Evolutionary conservation across 1,140 invertebrate species (phyloP).

Genomic region (Brachionus asplanchnoidis): DNA sequence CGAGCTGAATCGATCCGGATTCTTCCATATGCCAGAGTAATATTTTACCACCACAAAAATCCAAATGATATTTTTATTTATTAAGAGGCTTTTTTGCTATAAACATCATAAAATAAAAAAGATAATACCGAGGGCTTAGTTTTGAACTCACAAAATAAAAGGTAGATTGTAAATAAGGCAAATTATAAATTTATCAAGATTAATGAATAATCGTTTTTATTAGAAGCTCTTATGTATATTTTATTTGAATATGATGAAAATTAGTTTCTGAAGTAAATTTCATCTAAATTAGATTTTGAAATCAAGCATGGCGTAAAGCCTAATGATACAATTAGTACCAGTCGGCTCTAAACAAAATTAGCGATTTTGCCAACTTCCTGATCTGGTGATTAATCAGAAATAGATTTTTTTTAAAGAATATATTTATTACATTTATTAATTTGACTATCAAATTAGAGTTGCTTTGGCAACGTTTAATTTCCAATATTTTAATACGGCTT

Average conservation of each 20-base stretch:
- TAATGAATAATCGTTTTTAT: not conserved
- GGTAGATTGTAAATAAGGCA: not conserved
- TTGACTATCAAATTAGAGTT: not conserved
- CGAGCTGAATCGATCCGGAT: not conserved
- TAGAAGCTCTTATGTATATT: not conserved
- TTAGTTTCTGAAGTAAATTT: not conserved
- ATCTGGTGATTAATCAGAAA: not conserved
- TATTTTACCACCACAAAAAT: not conserved
- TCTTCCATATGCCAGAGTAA: not conserved
- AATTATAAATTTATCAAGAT: not conserved
- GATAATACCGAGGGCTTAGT: not conserved
- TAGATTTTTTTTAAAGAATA: not conserved
- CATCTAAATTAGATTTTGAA: not conserved
- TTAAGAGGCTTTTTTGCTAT: not conserved
- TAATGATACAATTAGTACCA: not conserved
- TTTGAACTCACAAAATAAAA: not conserved
- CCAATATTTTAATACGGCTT: not conserved
- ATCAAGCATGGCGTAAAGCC: not conserved
- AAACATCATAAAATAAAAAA: not conserved
- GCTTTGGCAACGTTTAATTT: not conserved
- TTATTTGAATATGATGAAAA: not conserved
- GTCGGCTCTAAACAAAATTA: not conserved
- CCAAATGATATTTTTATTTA: not conserved
- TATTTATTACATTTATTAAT: not conserved
- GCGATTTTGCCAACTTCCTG: not conserved